Conservation (phyloP, 2,113 vertebrate genomes). For the Zapornia atra region DNA sequence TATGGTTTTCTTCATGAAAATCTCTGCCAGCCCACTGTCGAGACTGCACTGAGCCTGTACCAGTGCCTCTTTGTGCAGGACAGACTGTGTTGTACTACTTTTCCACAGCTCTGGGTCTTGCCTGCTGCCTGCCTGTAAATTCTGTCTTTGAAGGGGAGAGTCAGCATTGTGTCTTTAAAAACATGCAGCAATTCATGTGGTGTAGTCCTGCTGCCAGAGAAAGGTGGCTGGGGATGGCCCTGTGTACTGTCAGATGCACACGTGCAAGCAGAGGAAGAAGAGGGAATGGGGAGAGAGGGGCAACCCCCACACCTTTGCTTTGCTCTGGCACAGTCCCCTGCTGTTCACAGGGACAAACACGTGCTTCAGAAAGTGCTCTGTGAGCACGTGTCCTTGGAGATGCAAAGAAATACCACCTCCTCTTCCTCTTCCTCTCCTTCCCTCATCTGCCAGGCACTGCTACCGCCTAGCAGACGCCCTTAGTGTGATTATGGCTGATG, state of each 20-base stretch:
- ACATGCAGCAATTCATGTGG: not conserved
- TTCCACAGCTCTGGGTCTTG: not conserved
- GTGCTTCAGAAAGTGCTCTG: not conserved
- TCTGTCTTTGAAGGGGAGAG: not conserved
- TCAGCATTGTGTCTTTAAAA: not conserved
- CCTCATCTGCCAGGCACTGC: too few species aligned
- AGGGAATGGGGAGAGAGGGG: not conserved
- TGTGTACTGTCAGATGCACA: not conserved
- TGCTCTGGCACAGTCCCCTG: not conserved
- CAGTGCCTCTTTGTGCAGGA: not conserved
- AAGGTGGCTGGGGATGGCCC: not conserved
- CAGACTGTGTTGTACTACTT: not conserved
- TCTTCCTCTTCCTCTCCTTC: not conserved
- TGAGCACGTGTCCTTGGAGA: not conserved
- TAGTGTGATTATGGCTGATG: not conserved
- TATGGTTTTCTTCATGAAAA: not conserved
- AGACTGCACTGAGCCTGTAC: not conserved
- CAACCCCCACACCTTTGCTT: accelerated
- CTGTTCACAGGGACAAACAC: not conserved
- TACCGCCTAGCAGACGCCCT: not conserved
- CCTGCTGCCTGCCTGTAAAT: not conserved
- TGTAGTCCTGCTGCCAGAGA: not conserved
- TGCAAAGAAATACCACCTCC: not conserved
- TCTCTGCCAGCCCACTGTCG: not conserved
- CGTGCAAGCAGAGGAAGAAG: not conserved